Evolutionary conservation across 2,888 invertebrate species (phyloP).

Genomic region (Desoria tigrina): DNA sequence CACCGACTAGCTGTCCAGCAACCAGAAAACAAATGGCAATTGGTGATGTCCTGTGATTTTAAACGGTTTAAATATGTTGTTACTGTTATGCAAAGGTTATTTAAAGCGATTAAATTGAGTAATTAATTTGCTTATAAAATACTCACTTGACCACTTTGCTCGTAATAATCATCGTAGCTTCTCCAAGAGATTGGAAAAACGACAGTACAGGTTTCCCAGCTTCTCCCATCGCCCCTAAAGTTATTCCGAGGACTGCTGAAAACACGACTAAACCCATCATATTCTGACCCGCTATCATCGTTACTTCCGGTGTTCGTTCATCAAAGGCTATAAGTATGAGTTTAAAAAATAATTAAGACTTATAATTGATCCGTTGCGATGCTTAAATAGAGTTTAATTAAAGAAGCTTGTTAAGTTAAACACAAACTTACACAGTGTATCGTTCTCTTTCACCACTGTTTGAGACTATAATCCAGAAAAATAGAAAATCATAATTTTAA

Average conservation of each 20-base stretch:
- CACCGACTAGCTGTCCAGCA: conserved; percentile 85
- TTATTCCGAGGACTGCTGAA: conserved; percentile 84
- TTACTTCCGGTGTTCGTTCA: conserved; percentile 9
- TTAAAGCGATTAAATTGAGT: too few species aligned
- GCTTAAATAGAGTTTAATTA: too few species aligned
- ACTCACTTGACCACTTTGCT: conserved; percentile 91
- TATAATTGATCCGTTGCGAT: too few species aligned
- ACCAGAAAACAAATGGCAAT: conserved; percentile 84
- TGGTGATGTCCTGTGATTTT: conserved; percentile 73
- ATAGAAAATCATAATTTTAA: too few species aligned
- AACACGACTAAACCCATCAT: conserved; percentile 81
- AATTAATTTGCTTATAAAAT: not conserved
- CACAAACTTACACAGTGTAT: too few species aligned
- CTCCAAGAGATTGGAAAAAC: conserved; percentile 85
- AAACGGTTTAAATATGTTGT: not conserved
- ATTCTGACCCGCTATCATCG: conserved; percentile 65
- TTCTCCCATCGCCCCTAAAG: conserved; percentile 82
- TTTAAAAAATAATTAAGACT: conserved; percentile 18
- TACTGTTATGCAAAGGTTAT: too few species aligned
- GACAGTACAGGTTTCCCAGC: conserved; percentile 76
- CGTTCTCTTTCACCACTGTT: too few species aligned
- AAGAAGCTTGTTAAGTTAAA: too few species aligned
- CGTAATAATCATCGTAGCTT: conserved; percentile 94
- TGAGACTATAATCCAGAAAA: too few species aligned
- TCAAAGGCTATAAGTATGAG: conserved; percentile 19